phyloP scores from a whole-genome alignment of 2,888 invertebrate genomes.

The Cantharis rustica region DNA sequence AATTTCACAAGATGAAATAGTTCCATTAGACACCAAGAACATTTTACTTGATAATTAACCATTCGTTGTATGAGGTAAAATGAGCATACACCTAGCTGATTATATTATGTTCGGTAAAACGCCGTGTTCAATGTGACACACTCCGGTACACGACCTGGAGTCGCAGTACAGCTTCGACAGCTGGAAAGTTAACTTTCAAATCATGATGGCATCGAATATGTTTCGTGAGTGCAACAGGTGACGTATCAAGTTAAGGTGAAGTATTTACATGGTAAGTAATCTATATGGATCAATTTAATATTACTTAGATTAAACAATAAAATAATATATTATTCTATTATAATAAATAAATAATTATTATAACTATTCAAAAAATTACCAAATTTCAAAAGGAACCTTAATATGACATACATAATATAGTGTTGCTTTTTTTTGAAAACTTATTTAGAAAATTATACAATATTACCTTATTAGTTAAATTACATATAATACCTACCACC shows the following conservation, averaged over 20 bases:
- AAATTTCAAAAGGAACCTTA: neutral
- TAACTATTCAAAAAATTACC: neutral
- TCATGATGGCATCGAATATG: constrained; percentile 42
- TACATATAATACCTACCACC: too few species aligned
- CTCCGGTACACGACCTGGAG: constrained; percentile 36
- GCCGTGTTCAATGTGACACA: constrained; percentile 47
- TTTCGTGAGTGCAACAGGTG: constrained; percentile 24
- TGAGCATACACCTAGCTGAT: constrained; percentile 16
- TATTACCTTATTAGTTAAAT: neutral
- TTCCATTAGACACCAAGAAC: neutral
- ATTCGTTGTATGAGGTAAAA: neutral
- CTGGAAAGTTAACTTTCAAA: constrained; percentile 38
- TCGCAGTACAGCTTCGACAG: constrained; percentile 35
- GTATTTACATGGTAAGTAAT: neutral
- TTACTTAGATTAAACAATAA: neutral
- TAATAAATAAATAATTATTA: too few species aligned
- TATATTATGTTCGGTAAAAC: constrained; percentile 4
- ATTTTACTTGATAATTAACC: neutral
- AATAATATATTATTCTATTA: neutral
- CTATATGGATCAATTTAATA: neutral
- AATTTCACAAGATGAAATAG: neutral
- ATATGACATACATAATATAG: neutral
- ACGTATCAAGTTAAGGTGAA: neutral
- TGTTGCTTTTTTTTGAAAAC: too few species aligned
- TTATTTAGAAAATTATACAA: neutral